Evolutionary conservation across 2,113 vertebrate species (phyloP).

Genomic region (Rhegmatorhina hoffmannsi): DNA sequence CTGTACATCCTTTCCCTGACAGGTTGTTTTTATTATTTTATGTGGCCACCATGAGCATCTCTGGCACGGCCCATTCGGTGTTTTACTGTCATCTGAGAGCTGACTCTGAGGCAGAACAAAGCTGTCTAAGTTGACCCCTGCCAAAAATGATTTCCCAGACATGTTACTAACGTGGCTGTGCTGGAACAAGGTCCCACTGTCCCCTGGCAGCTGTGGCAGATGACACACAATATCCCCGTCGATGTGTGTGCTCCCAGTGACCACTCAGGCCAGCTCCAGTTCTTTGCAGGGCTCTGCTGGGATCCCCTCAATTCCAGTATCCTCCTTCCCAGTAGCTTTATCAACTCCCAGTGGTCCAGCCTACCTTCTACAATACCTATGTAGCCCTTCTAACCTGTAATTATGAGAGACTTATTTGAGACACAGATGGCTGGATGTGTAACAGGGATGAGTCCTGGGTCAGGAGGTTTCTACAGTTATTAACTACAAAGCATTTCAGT

Average conservation of each 20-base stretch:
- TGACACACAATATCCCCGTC: neutral
- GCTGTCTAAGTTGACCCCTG: neutral
- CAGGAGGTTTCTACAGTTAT: neutral
- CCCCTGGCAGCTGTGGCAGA: neutral
- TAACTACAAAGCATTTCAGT: neutral
- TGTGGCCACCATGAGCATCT: accelerated
- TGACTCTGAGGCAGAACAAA: neutral
- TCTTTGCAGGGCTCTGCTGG: neutral
- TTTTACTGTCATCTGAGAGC: neutral
- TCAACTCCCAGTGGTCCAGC: neutral
- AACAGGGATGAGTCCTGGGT: neutral
- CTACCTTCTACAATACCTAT: neutral
- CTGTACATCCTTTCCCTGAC: neutral
- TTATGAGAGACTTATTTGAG: neutral
- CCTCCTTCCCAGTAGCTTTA: neutral
- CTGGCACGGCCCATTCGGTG: neutral
- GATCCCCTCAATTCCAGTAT: neutral
- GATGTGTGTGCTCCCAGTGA: accelerated
- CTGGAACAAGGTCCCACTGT: constrained; percentile 33
- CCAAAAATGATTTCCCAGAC: constrained; percentile 37
- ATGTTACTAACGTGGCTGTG: neutral
- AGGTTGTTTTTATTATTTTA: neutral
- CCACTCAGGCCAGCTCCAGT: neutral
- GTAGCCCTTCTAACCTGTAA: neutral
- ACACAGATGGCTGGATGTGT: neutral